These are phyloP conservation scores for Charina bottae DNA, from an alignment of 2,113 vertebrate genomes.

Conservation along the genomic window DNA sequence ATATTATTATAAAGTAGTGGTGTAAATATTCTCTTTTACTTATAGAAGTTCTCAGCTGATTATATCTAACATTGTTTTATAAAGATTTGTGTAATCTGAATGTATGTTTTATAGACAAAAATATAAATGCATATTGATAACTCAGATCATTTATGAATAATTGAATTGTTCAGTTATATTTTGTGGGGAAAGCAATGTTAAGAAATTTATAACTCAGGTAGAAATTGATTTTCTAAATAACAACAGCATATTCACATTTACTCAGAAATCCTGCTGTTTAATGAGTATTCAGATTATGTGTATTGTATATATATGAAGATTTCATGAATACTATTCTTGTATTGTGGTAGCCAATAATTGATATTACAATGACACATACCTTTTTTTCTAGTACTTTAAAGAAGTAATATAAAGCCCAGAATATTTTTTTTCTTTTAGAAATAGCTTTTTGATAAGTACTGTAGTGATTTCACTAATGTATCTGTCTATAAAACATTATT, in stretches of 20 bases:
- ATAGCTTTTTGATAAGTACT: constrained; percentile 4
- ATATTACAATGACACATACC: not conserved
- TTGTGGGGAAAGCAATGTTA: not conserved
- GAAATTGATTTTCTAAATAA: not conserved
- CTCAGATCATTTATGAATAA: not conserved
- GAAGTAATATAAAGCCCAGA: not conserved
- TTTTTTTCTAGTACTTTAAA: not conserved
- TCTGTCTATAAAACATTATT: constrained; percentile 24
- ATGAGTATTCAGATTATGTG: not conserved
- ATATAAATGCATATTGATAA: not conserved
- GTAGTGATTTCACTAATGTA: not conserved
- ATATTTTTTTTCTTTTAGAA: not conserved
- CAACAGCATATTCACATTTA: not conserved
- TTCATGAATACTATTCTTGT: not conserved
- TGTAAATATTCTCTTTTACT: not conserved
- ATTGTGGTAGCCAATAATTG: not conserved
- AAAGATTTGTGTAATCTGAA: not conserved
- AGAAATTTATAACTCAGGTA: not conserved
- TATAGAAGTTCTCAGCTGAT: not conserved
- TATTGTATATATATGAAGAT: not conserved
- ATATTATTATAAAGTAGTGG: not conserved
- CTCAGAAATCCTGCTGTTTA: not conserved
- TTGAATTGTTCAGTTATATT: not conserved
- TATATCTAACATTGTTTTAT: not conserved
- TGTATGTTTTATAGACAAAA: not conserved